phyloP scores from a whole-genome alignment of 2,113 vertebrate genomes.

The Numida meleagris region DNA sequence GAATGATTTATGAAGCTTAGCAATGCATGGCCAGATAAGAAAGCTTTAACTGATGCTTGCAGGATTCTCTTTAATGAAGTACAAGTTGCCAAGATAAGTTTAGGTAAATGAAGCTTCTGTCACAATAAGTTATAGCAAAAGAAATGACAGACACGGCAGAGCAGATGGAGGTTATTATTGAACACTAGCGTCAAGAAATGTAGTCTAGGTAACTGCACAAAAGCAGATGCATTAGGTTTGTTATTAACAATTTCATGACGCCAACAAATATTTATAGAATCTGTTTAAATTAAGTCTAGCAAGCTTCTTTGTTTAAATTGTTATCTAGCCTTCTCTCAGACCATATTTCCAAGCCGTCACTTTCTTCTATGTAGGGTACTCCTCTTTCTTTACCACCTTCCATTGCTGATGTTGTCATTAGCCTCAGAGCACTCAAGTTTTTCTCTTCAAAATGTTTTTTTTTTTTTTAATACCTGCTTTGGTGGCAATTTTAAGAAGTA shows the following conservation, averaged over 20 bases:
- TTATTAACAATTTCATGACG: conserved; percentile 76
- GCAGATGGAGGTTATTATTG: conserved; percentile 81
- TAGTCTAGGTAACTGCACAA: conserved; percentile 78
- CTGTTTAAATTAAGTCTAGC: conserved; percentile 68
- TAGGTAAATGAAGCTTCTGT: conserved; percentile 83
- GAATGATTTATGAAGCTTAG: conserved; percentile 85
- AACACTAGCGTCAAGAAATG: conserved; percentile 75
- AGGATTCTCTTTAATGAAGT: conserved; percentile 84
- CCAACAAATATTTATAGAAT: conserved; percentile 61
- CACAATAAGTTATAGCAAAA: conserved; percentile 80
- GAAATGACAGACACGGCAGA: conserved; percentile 78
- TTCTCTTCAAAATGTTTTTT: conserved; percentile 30
- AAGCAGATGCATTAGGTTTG: conserved; percentile 74
- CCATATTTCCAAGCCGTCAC: conserved; percentile 45
- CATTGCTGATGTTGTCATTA: conserved; percentile 44
- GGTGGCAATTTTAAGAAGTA: conserved; percentile 9
- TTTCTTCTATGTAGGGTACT: conserved; percentile 43
- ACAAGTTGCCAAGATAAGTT: conserved; percentile 83
- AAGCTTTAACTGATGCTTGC: conserved; percentile 82
- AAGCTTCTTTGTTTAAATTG: conserved; percentile 67
- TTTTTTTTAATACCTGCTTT: neutral
- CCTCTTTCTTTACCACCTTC: neutral
- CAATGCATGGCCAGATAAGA: conserved; percentile 80
- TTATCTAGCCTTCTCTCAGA: conserved; percentile 51
- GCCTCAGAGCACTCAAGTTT: neutral